Conservation (phyloP, 2,113 vertebrate genomes). For the Petaurus breviceps region DNA sequence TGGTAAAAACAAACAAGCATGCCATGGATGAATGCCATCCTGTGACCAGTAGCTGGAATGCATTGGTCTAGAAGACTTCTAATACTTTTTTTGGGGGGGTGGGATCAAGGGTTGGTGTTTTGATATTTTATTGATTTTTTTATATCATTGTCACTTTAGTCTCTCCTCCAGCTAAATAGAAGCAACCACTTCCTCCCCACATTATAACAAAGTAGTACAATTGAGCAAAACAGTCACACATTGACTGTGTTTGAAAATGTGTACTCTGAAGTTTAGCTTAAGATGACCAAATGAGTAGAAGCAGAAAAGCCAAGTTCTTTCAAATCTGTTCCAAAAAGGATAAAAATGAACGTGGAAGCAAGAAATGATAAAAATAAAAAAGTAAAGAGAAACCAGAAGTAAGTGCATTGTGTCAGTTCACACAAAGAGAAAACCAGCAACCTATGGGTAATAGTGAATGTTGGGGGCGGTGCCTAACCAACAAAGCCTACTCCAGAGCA, state of each 20-base stretch:
- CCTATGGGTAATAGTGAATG: no score
- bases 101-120: not conserved
- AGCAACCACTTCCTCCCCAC: not conserved
- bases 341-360: not conserved
- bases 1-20: not conserved
- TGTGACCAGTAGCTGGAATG: not conserved
- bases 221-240: not conserved
- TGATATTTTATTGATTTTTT: not conserved
- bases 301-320: accelerated
- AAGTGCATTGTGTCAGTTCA: not conserved
- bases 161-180: not conserved
- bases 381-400: not conserved
- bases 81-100: no score
- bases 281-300: not conserved
- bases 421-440: not conserved
- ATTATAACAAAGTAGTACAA: not conserved
- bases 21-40: not conserved
- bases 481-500: no score
- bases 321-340: not conserved
- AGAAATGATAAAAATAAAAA: not conserved
- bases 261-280: not conserved
- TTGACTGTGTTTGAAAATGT: not conserved
- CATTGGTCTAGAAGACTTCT: not conserved
- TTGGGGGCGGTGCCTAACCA: no score
- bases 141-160: not conserved